Percentiles rank a stretch among this genome's conserved stretches.
Evolutionary conservation across 1,140 invertebrate species (phyloP).

Genomic region (Bombus picipes): DNA sequence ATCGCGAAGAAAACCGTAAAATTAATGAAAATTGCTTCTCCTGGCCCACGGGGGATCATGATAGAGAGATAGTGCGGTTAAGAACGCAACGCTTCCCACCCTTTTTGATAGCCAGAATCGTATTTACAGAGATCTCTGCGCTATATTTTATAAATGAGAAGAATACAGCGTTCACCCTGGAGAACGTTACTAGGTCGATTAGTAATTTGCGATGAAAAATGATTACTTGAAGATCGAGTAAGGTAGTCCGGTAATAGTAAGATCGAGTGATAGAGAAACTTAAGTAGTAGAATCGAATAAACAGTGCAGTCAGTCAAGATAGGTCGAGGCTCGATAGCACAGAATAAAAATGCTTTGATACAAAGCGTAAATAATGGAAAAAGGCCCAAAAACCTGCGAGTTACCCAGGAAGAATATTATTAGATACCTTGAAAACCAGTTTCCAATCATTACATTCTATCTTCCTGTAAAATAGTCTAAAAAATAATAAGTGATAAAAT

Average conservation of each 20-base stretch:
- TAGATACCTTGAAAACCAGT: conserved; percentile 28
- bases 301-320: conserved; percentile 68
- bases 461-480: neutral
- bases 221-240: conserved; percentile 49
- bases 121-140: conserved; percentile 51
- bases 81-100: neutral
- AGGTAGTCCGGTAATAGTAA: conserved; percentile 22
- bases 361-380: conserved; percentile 63
- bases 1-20: conserved; percentile 53
- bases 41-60: conserved; percentile 7
- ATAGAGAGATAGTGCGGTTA: neutral
- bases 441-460: conserved; percentile 12
- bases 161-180: neutral
- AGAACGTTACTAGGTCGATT: conserved; percentile 30
- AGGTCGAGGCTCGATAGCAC: conserved; percentile 77
- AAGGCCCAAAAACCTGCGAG: conserved; percentile 63
- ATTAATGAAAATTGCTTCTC: conserved; percentile 52
- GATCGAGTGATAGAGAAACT: conserved; percentile 25
- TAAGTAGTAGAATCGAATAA: conserved; percentile 32
- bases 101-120: neutral
- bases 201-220: conserved; percentile 39
- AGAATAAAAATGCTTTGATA: conserved; percentile 73
- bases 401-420: conserved; percentile 39
- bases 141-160: neutral
- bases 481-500: neutral